Base-by-base conservation (phyloP, 2,113 vertebrate genomes). In the Thamnaconus septentrionalis region DNA sequence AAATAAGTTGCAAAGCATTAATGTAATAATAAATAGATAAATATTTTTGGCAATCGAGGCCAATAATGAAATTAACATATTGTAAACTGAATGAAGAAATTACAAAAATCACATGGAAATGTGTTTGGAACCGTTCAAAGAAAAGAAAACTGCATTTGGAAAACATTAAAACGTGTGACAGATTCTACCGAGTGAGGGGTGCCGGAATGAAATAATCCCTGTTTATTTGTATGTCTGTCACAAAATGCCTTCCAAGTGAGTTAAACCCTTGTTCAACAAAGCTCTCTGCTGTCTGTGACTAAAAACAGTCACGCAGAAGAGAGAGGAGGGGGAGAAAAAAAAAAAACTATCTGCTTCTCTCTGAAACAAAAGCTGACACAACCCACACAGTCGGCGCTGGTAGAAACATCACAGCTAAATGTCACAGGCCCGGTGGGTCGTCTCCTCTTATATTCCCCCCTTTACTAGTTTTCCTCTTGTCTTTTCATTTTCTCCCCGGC, bases 401-500 rank as follows among this genome's bases (percentile, higher is more conserved):
- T 73, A 77, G 75, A 80, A 11, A 73, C 84, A 81, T 84, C 78
- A 66, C 76, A 85, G 78, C 58, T 81, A 77, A 75, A 84, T 83
- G 82, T 86, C 76, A 77, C 59, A 84, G 74, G 79, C 53, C 1
- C 75, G 87, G 79, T 87, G 80, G 86, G 79, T 82, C 75, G 83
- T 71, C 59, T 75, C 71, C 53, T 78, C 56, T 59, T 59, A 31
- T 62, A 69, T 65, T 57, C 58, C 68, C 12, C 59, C 61, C 68
- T 12, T 62, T 54, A 56, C 75, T 72, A 48, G 45, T 65, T 71
- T 67, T 31, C 18, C 18, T 31, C 18, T 31, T 31, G 18, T 31
- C 18, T 31, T 31, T 31, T 31, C 18, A 31, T 31, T 31, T 59
- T 64, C 58, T 31, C 41, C 53, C 18, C 11, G 46, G 40, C 61